phyloP scores from a whole-genome alignment of 1,140 invertebrate species.

The Drosophila pallidifrons region DNA sequence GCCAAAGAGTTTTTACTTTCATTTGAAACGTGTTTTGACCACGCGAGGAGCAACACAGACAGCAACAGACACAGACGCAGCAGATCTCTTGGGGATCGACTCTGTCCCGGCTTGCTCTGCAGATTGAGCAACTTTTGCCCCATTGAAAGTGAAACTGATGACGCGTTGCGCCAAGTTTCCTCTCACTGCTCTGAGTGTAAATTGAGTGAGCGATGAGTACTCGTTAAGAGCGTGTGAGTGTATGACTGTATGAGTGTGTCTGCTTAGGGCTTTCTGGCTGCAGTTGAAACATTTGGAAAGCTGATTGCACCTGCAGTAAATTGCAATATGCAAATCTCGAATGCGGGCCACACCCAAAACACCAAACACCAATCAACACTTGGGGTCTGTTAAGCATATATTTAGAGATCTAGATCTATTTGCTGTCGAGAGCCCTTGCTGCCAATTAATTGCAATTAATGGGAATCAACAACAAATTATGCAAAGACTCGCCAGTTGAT shows the following conservation, averaged over 20 bases:
- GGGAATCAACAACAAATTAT: conserved; percentile 61
- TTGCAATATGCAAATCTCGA: conserved; percentile 64
- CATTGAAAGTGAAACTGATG: conserved; percentile 78
- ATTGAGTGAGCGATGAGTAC: conserved; percentile 15
- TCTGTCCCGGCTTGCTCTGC: conserved; percentile 15
- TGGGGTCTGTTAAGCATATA: conserved; percentile 21
- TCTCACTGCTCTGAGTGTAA: conserved; percentile 45
- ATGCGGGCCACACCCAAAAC: conserved; percentile 64
- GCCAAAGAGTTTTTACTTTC: conserved; percentile 81
- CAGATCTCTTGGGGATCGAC: conserved; percentile 50
- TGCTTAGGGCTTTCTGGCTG: conserved; percentile 48
- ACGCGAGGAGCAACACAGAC: conserved; percentile 32
- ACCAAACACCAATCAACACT: conserved; percentile 72
- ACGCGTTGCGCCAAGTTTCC: conserved; percentile 52
- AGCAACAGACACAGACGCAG: conserved; percentile 18
- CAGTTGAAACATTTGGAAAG: conserved; percentile 51
- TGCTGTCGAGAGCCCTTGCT: conserved; percentile 53
- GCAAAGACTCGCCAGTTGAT: conserved; percentile 65
- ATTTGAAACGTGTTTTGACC: conserved; percentile 79
- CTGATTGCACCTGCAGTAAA: conserved; percentile 34
- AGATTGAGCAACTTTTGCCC: conserved; percentile 73
- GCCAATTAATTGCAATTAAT: conserved; percentile 78
- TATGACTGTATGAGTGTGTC: conserved; percentile 7
- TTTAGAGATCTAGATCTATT: background rate
- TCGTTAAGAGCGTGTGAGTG: background rate